Percentiles rank a stretch among this genome's conserved stretches.
Evolutionary conservation across 2,888 invertebrate species (phyloP).

Genomic region (Eupithecia dodoneata): DNA sequence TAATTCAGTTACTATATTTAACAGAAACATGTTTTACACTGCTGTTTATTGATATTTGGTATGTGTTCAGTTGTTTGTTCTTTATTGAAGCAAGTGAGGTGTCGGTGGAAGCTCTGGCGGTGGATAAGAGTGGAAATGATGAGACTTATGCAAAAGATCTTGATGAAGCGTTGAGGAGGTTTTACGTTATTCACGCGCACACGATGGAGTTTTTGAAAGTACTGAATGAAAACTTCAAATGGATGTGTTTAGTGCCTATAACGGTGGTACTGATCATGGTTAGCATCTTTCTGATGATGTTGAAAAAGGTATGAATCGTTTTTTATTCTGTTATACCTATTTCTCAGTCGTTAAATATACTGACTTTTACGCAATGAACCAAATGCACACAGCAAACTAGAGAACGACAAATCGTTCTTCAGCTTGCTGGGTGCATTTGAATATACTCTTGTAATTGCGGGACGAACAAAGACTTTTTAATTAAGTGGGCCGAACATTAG

Average conservation of each 20-base stretch:
- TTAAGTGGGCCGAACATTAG: no score
- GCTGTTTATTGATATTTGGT: slow-evolving; percentile 64
- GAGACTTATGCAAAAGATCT: slow-evolving; percentile 53
- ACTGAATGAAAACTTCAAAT: slow-evolving; percentile 61
- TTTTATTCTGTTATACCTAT: no score
- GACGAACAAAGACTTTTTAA: no score
- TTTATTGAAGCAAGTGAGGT: slow-evolving; percentile 58
- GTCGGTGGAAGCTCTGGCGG: not conserved
- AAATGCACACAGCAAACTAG: not conserved
- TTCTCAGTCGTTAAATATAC: no score
- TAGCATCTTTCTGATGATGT: slow-evolving; percentile 59
- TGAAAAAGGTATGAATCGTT: slow-evolving; percentile 57
- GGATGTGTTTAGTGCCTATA: slow-evolving; percentile 62
- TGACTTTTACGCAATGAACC: not conserved
- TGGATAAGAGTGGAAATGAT: slow-evolving; percentile 49
- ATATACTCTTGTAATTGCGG: no score
- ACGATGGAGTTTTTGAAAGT: slow-evolving; percentile 57
- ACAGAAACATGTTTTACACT: slow-evolving; percentile 54
- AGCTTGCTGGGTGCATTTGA: no score
- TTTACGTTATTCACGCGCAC: slow-evolving; percentile 58
- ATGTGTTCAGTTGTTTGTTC: slow-evolving; percentile 58
- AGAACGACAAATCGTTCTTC: no score
- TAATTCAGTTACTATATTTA: slow-evolving; percentile 61
- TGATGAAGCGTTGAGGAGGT: slow-evolving; percentile 54
- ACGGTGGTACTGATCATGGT: slow-evolving; percentile 50